Evolutionary conservation across 2,797 vertebrate species (phyloP).

Genomic region (Pipistrellus kuhlii): DNA sequence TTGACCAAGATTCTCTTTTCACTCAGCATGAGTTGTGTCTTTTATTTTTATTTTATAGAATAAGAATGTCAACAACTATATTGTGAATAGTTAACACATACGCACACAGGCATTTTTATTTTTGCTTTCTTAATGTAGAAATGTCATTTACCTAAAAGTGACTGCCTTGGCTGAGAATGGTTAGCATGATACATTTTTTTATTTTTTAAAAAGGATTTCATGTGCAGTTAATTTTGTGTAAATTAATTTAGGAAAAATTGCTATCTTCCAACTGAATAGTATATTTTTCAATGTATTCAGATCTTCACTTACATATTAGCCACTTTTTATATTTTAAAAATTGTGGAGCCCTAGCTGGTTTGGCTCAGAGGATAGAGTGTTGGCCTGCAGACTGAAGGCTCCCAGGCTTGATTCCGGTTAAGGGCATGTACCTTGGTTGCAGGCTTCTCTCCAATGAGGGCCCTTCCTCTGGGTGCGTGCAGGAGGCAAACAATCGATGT

Average conservation of each 20-base stretch:
- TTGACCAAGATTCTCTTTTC: background rate
- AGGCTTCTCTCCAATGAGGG: background rate
- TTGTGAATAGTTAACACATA: background rate
- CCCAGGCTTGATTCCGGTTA: background rate
- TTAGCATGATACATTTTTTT: background rate
- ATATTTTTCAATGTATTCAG: background rate
- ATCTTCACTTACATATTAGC: background rate
- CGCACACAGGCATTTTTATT: background rate
- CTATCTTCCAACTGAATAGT: background rate
- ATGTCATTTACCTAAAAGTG: background rate
- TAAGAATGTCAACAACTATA: background rate
- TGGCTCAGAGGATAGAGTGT: background rate
- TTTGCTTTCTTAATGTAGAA: background rate
- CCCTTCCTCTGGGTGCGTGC: too few relatives aligned
- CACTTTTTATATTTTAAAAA: slow-evolving; percentile 6
- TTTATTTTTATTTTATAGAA: background rate
- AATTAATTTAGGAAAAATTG: slow-evolving; percentile 12
- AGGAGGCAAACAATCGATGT: background rate
- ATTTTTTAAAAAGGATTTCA: background rate
- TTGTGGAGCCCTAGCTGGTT: background rate
- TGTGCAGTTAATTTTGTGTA: slow-evolving; percentile 6
- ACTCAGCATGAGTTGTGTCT: background rate
- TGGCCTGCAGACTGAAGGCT: background rate
- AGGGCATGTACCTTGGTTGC: background rate
- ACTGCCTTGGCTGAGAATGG: background rate